Conservation (phyloP, 2,888 invertebrate genomes). For the Apotomis capreana region DNA sequence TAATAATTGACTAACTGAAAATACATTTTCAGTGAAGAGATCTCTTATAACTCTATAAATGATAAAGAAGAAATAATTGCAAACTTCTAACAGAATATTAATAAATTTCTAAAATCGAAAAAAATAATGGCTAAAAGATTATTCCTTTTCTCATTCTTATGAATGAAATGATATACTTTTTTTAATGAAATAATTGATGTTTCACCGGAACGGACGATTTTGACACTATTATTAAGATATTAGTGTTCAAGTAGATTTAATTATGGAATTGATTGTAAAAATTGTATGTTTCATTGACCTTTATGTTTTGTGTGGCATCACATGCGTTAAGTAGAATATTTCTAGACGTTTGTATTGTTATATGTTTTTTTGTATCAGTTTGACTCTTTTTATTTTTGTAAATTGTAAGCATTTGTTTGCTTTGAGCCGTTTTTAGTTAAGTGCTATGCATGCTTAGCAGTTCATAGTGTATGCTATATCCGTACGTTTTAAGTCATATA, state of each 20-base stretch:
- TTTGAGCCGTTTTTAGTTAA: constrained; percentile 72
- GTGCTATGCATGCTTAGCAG: constrained; percentile 83
- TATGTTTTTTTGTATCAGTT: constrained; percentile 49
- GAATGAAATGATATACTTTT: not conserved
- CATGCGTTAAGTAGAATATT: constrained; percentile 51
- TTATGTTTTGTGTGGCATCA: constrained; percentile 35
- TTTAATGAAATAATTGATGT: not conserved
- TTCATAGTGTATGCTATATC: constrained; percentile 79
- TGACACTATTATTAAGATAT: constrained; percentile 33
- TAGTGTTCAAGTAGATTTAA: constrained; percentile 40
- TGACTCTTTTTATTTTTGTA: constrained; percentile 70
- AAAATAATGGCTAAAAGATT: not conserved
- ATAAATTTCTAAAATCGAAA: not conserved
- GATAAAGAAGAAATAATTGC: not conserved
- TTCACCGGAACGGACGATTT: constrained; percentile 24
- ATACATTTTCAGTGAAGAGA: not conserved
- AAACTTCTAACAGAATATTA: not conserved
- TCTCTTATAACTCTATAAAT: not conserved
- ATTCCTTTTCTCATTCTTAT: not conserved
- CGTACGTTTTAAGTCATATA: constrained; percentile 65
- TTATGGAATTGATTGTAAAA: constrained; percentile 48
- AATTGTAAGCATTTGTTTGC: constrained; percentile 84
- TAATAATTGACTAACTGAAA: not conserved
- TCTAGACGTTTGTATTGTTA: constrained; percentile 53
- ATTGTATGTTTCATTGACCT: constrained; percentile 34